Evolutionary conservation across 2,113 vertebrate genomes (phyloP).

Genomic region (Gadus chalcogrammus): DNA sequence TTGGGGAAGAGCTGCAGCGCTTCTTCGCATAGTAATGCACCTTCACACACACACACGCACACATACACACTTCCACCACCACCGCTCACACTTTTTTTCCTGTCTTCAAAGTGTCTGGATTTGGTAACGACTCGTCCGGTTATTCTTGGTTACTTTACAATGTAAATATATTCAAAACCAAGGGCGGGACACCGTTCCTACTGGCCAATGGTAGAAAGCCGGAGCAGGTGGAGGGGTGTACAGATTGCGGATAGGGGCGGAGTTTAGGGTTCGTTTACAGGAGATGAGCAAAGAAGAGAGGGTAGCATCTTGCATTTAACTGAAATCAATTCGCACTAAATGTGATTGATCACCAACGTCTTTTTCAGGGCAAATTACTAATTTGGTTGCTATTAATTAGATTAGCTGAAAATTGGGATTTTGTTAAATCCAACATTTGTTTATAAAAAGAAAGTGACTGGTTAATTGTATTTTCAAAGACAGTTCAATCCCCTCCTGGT

Average conservation of each 20-base stretch:
- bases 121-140: constrained; percentile 36
- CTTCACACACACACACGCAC: constrained; percentile 26
- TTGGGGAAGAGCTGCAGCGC: not conserved
- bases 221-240: constrained; percentile 36
- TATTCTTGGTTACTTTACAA: constrained; percentile 63
- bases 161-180: constrained; percentile 58
- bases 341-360: constrained; percentile 52
- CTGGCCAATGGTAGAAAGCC: constrained; percentile 55
- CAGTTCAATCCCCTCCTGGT: too few relatives aligned
- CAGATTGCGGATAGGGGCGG: constrained; percentile 33
- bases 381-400: constrained; percentile 10
- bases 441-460: too few relatives aligned
- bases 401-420: too few relatives aligned
- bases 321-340: constrained; percentile 34
- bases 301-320: constrained; percentile 20
- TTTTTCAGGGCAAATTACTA: constrained; percentile 40
- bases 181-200: constrained; percentile 42
- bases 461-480: too few relatives aligned
- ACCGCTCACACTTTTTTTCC: constrained; percentile 18
- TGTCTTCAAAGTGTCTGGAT: not conserved
- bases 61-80: not conserved
- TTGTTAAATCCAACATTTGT: too few relatives aligned
- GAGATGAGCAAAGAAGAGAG: not conserved
- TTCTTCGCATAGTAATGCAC: constrained; percentile 51
- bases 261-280: constrained; percentile 13